Percentiles rank a stretch among this genome's conserved stretches.
Evolutionary conservation across 1,140 invertebrate species (phyloP).

Genomic region (Stegodyphus dumicola): DNA sequence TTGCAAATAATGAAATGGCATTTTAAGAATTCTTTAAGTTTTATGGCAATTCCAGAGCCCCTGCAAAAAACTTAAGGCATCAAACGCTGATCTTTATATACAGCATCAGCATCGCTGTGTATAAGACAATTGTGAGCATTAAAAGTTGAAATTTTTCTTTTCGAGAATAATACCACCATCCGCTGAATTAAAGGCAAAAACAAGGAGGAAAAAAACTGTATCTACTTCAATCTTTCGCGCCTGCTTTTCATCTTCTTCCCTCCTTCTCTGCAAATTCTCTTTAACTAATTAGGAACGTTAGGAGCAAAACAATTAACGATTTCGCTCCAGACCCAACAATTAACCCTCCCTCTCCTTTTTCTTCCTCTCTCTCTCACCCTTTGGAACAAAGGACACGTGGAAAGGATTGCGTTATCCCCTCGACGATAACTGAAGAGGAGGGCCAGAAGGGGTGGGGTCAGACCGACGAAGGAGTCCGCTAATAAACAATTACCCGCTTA

Average conservation of each 20-base stretch:
- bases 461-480: neutral
- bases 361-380: neutral
- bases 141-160: no score
- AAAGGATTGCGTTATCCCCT: neutral
- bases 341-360: conserved; percentile 1
- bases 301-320: conserved; percentile 44
- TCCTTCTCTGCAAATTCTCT: neutral
- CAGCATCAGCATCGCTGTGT: no score
- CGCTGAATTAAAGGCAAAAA: no score
- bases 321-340: conserved; percentile 28
- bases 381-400: conserved; percentile 1
- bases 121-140: no score
- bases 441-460: no score
- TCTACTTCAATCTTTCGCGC: neutral
- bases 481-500: conserved; percentile 52
- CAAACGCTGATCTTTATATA: no score
- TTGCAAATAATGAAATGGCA: no score
- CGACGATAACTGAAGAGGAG: neutral
- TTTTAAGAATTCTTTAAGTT: no score
- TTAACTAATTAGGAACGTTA: conserved; percentile 41
- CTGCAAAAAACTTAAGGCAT: no score
- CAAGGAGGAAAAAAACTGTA: conserved; percentile 1
- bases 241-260: neutral
- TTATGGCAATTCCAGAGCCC: no score
- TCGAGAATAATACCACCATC: no score